Base-by-base conservation (phyloP, 2,113 vertebrate genomes). In the Galbula dea region DNA sequence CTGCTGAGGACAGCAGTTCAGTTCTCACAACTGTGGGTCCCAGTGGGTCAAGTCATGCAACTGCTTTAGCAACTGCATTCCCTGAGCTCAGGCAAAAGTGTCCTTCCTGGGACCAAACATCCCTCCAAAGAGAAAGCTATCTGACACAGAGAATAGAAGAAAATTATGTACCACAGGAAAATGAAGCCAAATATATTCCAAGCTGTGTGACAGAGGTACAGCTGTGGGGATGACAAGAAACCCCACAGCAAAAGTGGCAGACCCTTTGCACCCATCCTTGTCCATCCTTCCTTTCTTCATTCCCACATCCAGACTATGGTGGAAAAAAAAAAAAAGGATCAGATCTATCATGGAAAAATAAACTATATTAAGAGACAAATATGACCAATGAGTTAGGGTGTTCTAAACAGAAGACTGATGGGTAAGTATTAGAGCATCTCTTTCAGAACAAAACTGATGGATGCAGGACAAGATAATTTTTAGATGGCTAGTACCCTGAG, bases 231-330 rank as follows among this genome's bases (percentile, higher is more conserved):
- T 41, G 41, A 61, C 41, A 61, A 49, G 23, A 72, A 81, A 55
- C 8, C 7, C 26, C 63, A 55, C 36, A 72, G 46, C 30, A 66
- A 20, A 83, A 66, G 41, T 30, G 27, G 21, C 27, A 66, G 32
- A 45, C 29, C 22, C 30, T 62, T 85, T 65, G 41, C 23, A 71
- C 6, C 27, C 18, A 30, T 59, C 26, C 32, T 66, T 84, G 54
- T 37, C 43, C 14, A 23, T 34, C 43, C 24, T 78, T 75, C 49
- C 32, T 66, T 85, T 76, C 21, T 45, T 82, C 55, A 30, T 41
- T 34, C 11, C 16, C 30, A 34, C 0, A 0, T 12, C 30, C 24
- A 65, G 24, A 57, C 17, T 30, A 27, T 6, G 12, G 19, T 43
- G 17, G 32, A 32, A 67, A 51, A 48, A 78, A 24, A 27, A 61